A percentile compares a stretch with the other conserved stretches of the same genome.
These are phyloP conservation scores for Agonopterix subpropinquella DNA, from an alignment of 2,888 invertebrate species.

Conservation along the genomic window DNA sequence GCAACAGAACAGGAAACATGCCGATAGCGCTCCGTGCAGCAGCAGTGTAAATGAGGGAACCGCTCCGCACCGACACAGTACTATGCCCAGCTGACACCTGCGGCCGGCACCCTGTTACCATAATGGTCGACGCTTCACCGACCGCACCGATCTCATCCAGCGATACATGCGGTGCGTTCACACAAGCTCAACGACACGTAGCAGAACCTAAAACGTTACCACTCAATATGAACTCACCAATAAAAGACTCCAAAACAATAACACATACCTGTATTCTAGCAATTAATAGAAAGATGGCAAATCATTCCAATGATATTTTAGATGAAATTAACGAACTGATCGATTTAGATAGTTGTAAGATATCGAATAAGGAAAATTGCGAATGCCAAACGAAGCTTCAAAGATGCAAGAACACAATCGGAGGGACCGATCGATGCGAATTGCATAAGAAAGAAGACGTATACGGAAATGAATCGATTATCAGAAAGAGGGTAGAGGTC, in stretches of 20 bases:
- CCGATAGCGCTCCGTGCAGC: constrained; percentile 36
- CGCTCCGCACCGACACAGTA: constrained; percentile 21
- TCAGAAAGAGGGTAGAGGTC: constrained; percentile 46
- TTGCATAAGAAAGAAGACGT: constrained; percentile 50
- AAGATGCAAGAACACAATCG: constrained; percentile 33
- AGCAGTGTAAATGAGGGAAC: constrained; percentile 28
- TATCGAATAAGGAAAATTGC: constrained; percentile 38
- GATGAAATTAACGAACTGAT: constrained; percentile 48
- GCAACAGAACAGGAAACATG: constrained; percentile 65
- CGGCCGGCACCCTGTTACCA: constrained; percentile 11
- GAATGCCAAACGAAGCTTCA: constrained; percentile 41
- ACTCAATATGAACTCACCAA: constrained; percentile 10
- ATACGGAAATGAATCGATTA: constrained; percentile 58
- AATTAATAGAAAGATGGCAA: constrained; percentile 34
- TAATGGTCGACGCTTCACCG: constrained; percentile 14
- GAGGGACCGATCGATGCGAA: constrained; percentile 32
- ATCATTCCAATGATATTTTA: constrained; percentile 61
- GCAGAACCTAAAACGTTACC: constrained; percentile 13
- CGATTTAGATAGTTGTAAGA: constrained; percentile 63
- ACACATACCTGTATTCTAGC: constrained; percentile 20
- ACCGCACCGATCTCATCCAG: not conserved
- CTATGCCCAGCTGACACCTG: constrained; percentile 61
- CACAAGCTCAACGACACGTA: not conserved
- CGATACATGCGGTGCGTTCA: not conserved
- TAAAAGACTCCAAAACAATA: constrained; percentile 19